Evolutionary conservation across 2,797 vertebrate species (phyloP).

Genomic region (Phalanger gymnotis): DNA sequence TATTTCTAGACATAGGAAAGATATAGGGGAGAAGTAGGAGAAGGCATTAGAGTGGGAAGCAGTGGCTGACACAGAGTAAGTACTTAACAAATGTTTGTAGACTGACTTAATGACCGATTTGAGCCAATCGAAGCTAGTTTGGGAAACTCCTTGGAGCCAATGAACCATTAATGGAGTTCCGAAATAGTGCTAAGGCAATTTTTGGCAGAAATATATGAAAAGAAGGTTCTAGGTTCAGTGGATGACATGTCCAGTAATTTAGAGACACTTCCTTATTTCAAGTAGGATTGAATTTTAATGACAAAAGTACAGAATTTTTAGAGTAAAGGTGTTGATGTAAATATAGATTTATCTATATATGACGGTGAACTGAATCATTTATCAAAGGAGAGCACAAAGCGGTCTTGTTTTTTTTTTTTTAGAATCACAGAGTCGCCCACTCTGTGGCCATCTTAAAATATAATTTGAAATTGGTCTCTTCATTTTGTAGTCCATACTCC

Average conservation of each 20-base stretch:
- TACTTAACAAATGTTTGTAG: neutral
- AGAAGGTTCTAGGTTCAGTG: neutral
- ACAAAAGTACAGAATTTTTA: constrained; percentile 2
- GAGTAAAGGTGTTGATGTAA: neutral
- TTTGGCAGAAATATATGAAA: neutral
- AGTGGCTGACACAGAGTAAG: neutral
- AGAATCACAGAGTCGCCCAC: neutral
- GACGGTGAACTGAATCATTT: neutral
- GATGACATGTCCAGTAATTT: neutral
- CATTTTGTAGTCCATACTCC: neutral
- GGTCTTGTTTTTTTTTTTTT: neutral
- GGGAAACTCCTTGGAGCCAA: neutral
- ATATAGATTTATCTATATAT: neutral
- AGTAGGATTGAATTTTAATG: constrained; percentile 42
- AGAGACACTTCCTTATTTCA: neutral
- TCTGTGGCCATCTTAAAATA: neutral
- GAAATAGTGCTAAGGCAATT: neutral
- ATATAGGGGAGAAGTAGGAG: neutral
- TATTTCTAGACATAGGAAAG: neutral
- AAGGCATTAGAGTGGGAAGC: neutral
- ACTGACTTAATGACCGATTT: neutral
- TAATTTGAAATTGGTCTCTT: constrained; percentile 19
- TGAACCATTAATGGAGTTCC: neutral
- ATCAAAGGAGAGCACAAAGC: constrained; percentile 2
- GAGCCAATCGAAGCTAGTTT: neutral